Conservation (phyloP, 2,888 invertebrate species). For the Thereva nobilitata region DNA sequence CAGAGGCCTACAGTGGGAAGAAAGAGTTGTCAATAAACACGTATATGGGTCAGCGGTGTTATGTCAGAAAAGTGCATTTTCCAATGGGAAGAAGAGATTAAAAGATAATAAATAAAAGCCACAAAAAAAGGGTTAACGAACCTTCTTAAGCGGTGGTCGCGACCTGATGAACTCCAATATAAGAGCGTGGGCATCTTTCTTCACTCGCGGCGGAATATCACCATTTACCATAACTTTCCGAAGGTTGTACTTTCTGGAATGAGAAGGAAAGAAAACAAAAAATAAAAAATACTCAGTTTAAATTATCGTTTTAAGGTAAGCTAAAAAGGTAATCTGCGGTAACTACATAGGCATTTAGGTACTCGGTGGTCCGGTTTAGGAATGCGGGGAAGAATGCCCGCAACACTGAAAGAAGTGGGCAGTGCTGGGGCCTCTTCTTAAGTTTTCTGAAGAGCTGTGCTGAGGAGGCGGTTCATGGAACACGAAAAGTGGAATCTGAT, state of each 20-base stretch:
- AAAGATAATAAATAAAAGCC: neutral
- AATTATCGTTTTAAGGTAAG: too few relatives aligned
- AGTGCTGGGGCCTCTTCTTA: too few relatives aligned
- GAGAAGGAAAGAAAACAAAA: conserved; percentile 11
- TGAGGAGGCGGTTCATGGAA: too few relatives aligned
- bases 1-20: conserved; percentile 67
- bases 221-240: conserved; percentile 85
- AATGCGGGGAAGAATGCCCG: too few relatives aligned
- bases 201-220: conserved; percentile 78
- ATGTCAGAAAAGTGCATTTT: too few relatives aligned
- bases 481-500: too few relatives aligned
- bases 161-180: conserved; percentile 96
- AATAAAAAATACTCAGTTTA: conserved; percentile 13
- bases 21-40: conserved; percentile 7
- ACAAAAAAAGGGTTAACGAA: conserved; percentile 52
- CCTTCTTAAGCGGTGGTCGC: conserved; percentile 90
- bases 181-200: conserved; percentile 93
- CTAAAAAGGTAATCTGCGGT: too few relatives aligned
- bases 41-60: neutral
- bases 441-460: too few relatives aligned
- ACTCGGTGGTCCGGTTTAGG: too few relatives aligned
- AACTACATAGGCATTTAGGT: too few relatives aligned
- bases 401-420: too few relatives aligned
- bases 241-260: conserved; percentile 73
- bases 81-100: too few relatives aligned